Evolutionary conservation across 1,140 invertebrate genomes (phyloP).

Genomic region (Vollenhovia emeryi): DNA sequence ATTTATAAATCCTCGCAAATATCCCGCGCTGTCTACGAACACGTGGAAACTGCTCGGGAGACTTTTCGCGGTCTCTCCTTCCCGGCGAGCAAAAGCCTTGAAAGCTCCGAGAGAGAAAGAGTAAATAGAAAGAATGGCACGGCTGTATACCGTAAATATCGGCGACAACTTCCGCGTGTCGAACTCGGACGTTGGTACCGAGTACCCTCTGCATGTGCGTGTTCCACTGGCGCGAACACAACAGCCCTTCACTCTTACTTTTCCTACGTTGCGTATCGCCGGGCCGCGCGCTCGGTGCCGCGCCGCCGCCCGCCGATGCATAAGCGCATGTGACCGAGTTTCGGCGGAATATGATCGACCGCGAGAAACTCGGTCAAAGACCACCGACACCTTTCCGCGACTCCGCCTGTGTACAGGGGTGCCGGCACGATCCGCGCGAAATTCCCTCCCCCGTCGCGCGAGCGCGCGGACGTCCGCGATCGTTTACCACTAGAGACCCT

Average conservation of each 20-base stretch:
- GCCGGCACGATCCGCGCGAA: conserved; percentile 53
- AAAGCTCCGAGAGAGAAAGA: background rate
- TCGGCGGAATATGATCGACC: conserved; percentile 75
- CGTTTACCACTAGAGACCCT: background rate
- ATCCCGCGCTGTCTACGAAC: background rate
- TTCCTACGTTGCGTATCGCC: conserved; percentile 52
- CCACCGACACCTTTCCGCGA: conserved; percentile 72
- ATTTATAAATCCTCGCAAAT: background rate
- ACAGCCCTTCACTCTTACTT: conserved; percentile 67
- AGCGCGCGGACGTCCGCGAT: background rate
- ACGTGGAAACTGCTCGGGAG: background rate
- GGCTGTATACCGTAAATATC: background rate
- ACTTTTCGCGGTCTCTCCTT: background rate
- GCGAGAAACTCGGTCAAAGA: conserved; percentile 76
- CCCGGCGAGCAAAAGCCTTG: background rate
- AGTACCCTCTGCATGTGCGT: conserved; percentile 28
- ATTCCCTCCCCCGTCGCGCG: conserved; percentile 16
- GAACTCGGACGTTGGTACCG: background rate
- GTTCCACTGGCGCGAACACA: conserved; percentile 47
- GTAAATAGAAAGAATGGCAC: background rate
- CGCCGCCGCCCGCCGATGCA: conserved; percentile 67
- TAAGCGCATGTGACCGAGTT: conserved; percentile 75
- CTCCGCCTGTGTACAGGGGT: conserved; percentile 51
- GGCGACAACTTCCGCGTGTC: background rate
- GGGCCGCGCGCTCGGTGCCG: conserved; percentile 26